Base-by-base conservation (phyloP, 2,888 invertebrate genomes). In the Philhelius pedissequus region DNA sequence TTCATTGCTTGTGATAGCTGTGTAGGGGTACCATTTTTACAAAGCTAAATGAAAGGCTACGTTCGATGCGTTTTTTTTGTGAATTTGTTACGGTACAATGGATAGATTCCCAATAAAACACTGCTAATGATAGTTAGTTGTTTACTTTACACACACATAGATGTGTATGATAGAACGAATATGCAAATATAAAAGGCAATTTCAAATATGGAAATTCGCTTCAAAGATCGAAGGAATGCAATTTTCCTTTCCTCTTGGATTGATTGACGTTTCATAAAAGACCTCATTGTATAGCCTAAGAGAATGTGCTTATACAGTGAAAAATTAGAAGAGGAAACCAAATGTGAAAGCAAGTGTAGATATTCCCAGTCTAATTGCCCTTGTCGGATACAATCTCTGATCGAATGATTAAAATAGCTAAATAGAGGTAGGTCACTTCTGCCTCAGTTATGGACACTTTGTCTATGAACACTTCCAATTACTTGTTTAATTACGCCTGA, bases 401-500 rank as follows among this genome's bases (percentile, higher is more conserved):
- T 18, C 38, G 9, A 43, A 43, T 4, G 3, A 8, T 18, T 40
- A 30, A 7, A 3, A 15, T 7, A 38, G 2, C 38, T 15, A 6
- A 4, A n/a, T 38, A 43, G 3, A 9, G 18, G 9, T 4, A 18
- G 8, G 3, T 0, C n/a, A 18, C 0, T 1, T 43, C 43, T 18
- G 69, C 43, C 43, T 70, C 69, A 50, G 78, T 68, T 74, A 64
- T 83, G 74, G 54, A 78, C 82, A 74, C 74, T 83, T 83, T 83
- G 78, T 78, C 78, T 78, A 74, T 66, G 83, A 78, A 79, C 64
- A 79, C 78, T 79, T 83, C 83, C 78, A 83, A 83, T 83, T 83
- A 79, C 69, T 79, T 56, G 82, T 78, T 78, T 78, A 78, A 83
- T 83, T 78, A 83, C 78, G n/a, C n/a, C n/a, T n/a, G 73, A 79